Evolutionary conservation across 1,140 invertebrate genomes (phyloP), one percentile per base, ranked within the genome.

Genomic region (Dinothrombium tinctorium): DNA sequence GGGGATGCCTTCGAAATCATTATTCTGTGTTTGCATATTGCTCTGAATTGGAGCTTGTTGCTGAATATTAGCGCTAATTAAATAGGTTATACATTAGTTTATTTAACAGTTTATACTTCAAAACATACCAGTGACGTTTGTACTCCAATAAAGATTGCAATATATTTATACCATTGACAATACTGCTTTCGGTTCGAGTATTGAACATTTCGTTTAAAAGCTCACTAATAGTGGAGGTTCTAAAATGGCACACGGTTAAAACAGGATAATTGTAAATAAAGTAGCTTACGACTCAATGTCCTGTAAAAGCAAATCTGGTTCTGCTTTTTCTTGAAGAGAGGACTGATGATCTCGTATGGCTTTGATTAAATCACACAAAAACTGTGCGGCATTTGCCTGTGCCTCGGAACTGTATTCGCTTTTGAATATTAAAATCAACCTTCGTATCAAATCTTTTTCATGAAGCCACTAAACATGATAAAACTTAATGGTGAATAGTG

Each of bases 291-390:
- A 69, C 64, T 78, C 73, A 48, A 79, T 58, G 41, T 67, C 66
- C 48, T 64, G 60, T 41, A 77, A 60, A 44, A 79, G 64, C 25
- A 70, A 69, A 62, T 76, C 69, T 40, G 64, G 61, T 51, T 69
- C 63, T 31, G 55, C 55, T 31, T 64, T 63, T 53, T 75, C 70
- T 52, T 67, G 66, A 28, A 57, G 39, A 53, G 67, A 68, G 47
- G 55, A 53, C 41, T 58, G 51, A 33, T 58, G 56, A 43, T 78
- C 72, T 51, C 76, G 60, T 29, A 69, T 67, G 47, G 68, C 66
- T 47, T 66, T 63, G 49, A 81, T 68, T 54, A 81, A 72, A 67
- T 83, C 77, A 67, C 71, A 75, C 48, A 84, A 63, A 53, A 80
- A 67, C 59, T 78, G 71, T 50, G 77, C 67, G 54, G 74, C 74